Evolutionary conservation across 2,797 vertebrate species (phyloP).

Genomic region (Gymnothorax javanicus): DNA sequence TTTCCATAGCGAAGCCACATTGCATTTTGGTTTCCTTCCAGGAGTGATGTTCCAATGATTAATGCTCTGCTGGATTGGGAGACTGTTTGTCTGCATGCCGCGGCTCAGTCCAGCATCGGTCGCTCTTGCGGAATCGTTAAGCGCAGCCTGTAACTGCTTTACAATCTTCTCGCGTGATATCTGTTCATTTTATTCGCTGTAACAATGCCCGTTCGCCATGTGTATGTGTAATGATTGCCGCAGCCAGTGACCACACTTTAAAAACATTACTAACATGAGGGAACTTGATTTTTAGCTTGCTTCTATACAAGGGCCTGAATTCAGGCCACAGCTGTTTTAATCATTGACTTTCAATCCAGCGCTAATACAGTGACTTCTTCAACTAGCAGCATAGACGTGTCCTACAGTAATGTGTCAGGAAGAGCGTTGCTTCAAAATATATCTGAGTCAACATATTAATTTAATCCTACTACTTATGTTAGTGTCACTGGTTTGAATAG

Average conservation of each 20-base stretch:
- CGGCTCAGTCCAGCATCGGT: neutral
- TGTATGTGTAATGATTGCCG: neutral
- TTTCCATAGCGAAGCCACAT: slow-evolving; percentile 7
- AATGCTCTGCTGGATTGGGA: slow-evolving; percentile 6
- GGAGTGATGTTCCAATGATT: slow-evolving; percentile 19
- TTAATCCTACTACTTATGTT: too few relatives aligned
- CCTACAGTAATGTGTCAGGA: neutral
- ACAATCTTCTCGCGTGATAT: neutral
- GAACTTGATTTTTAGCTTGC: neutral
- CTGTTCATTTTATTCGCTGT: neutral
- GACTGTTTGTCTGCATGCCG: neutral
- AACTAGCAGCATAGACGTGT: neutral
- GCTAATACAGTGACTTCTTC: neutral
- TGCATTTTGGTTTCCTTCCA: slow-evolving; percentile 12
- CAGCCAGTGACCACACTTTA: neutral
- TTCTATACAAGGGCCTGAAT: neutral
- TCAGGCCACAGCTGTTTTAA: neutral
- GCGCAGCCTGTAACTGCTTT: neutral
- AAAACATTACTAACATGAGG: neutral
- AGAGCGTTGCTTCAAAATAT: too few relatives aligned
- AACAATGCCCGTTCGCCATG: neutral
- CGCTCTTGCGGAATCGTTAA: neutral
- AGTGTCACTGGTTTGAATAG: neutral
- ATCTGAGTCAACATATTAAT: too few relatives aligned
- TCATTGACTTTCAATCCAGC: neutral